Percentiles rank a stretch among this genome's conserved stretches.
These are phyloP conservation scores for Xanthostigma xanthostigma DNA, from an alignment of 2,888 invertebrate species.

Conservation along the genomic window DNA sequence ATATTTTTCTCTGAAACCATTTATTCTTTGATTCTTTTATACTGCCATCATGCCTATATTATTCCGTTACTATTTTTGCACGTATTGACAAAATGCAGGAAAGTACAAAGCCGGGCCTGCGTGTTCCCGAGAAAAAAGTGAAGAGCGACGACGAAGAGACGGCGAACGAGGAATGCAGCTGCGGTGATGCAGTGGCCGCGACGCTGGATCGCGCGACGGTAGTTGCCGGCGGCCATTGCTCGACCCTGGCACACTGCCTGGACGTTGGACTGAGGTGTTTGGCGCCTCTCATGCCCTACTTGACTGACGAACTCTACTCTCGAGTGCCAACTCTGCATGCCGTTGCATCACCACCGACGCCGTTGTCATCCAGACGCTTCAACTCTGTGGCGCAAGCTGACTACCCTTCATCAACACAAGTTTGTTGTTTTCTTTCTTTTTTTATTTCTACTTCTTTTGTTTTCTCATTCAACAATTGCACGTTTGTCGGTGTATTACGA, in stretches of 20 bases:
- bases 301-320: conserved; percentile 91
- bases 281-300: conserved; percentile 95
- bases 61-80: no score
- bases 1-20: no score
- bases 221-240: conserved; percentile 45
- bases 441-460: no score
- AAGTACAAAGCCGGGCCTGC: conserved; percentile 75
- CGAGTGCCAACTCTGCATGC: conserved; percentile 46
- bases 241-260: conserved; percentile 66
- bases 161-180: background rate
- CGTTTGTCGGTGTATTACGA: conserved; percentile 9
- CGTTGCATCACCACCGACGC: conserved; percentile 7
- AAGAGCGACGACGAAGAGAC: background rate
- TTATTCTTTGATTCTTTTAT: no score
- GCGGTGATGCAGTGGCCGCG: background rate
- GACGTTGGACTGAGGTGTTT: conserved; percentile 75
- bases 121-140: conserved; percentile 24
- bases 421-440: background rate
- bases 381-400: no score
- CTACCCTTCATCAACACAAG: background rate
- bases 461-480: conserved; percentile 3
- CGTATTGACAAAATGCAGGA: conserved; percentile 38
- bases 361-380: conserved; percentile 5
- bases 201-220: conserved; percentile 23
- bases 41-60: no score